Evolutionary conservation across 1,140 invertebrate species (phyloP).

Genomic region (Dreissena rostriformis): DNA sequence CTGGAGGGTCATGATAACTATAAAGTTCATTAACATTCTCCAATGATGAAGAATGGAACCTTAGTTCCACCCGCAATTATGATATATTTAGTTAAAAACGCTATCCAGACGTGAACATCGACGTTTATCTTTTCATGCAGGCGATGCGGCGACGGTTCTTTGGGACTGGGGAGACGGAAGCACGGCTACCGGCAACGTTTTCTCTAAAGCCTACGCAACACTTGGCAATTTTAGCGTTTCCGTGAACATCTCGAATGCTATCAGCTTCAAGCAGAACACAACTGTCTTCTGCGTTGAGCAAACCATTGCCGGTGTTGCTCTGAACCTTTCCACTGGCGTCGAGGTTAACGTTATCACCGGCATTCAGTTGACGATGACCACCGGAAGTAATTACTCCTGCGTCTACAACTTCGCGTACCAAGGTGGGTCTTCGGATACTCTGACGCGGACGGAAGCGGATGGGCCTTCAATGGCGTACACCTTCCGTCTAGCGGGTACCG

Average conservation of each 20-base stretch:
- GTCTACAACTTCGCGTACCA: not conserved
- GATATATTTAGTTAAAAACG: not conserved
- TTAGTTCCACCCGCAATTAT: not conserved
- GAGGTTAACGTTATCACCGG: not conserved
- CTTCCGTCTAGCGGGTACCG: not conserved
- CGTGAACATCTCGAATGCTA: conserved; percentile 23
- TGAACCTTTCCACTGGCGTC: not conserved
- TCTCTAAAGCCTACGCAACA: not conserved
- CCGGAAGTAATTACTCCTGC: conserved; percentile 31
- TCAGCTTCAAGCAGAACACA: conserved; percentile 9
- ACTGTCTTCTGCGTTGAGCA: conserved; percentile 20
- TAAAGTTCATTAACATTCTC: not conserved
- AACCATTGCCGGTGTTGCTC: not conserved
- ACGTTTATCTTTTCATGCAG: not conserved
- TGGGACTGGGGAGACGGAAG: conserved; percentile 11
- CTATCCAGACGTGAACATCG: not conserved
- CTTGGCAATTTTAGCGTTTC: conserved; percentile 1
- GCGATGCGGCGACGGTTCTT: not conserved
- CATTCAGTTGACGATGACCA: not conserved
- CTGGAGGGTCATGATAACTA: not conserved
- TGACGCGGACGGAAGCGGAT: not conserved
- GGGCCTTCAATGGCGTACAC: not conserved
- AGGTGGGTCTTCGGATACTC: not conserved
- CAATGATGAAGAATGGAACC: not conserved
- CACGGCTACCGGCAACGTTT: not conserved